phyloP scores from a whole-genome alignment of 2,888 invertebrate genomes.

The Eristalis tenax region DNA sequence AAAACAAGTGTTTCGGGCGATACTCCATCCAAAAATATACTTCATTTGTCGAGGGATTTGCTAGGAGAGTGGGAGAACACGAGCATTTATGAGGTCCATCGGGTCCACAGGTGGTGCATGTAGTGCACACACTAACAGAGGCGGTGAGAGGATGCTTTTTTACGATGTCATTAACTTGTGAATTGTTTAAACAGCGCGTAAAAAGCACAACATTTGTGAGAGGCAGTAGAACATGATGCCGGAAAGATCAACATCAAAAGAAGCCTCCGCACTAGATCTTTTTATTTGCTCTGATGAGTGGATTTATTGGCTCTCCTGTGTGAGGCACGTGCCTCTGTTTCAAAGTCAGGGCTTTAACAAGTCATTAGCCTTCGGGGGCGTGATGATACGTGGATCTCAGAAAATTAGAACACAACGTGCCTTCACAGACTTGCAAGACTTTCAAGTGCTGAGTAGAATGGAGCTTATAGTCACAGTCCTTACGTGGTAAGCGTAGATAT shows the following conservation, averaged over 20 bases:
- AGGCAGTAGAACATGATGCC: background rate
- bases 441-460: no score
- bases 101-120: background rate
- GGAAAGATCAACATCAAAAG: background rate
- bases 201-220: background rate
- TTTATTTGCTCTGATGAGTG: background rate
- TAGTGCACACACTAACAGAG: background rate
- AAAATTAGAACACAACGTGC: no score
- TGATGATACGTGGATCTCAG: no score
- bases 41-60: background rate
- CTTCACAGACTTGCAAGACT: no score
- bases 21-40: background rate
- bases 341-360: background rate
- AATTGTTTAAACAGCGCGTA: background rate
- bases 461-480: no score
- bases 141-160: background rate
- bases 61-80: background rate
- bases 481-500: no score
- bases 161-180: background rate
- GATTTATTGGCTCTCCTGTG: background rate
- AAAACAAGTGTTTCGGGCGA: background rate
- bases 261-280: background rate
- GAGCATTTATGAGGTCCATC: background rate
- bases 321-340: background rate
- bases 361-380: no score